These are phyloP conservation scores for Beaufortia kweichowensis DNA, from an alignment of 2,113 vertebrate species.

Conservation along the genomic window DNA sequence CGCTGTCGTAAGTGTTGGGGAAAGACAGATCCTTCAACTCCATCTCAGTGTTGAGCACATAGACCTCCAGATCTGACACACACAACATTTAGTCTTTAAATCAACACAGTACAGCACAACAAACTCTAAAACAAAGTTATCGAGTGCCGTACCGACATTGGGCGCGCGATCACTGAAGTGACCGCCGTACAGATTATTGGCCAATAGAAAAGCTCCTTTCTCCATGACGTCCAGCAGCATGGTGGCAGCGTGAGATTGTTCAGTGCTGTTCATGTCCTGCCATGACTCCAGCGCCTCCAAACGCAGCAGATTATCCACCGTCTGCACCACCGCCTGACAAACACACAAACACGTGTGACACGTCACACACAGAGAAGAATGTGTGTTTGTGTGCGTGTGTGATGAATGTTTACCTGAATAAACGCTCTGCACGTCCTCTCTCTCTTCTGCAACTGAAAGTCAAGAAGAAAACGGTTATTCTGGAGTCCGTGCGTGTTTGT, in stretches of 20 bases:
- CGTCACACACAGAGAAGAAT: background rate
- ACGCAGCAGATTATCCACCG: slow-evolving; percentile 85
- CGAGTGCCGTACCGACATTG: slow-evolving; percentile 82
- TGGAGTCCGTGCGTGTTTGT: background rate
- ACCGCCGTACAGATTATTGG: slow-evolving; percentile 88
- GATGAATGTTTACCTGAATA: slow-evolving; percentile 79
- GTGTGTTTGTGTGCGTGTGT: background rate
- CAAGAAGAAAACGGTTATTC: slow-evolving; percentile 25
- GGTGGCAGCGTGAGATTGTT: slow-evolving; percentile 89
- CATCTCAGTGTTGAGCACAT: slow-evolving; percentile 87
- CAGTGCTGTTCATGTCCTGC: slow-evolving; percentile 86
- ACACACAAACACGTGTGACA: background rate
- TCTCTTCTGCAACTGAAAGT: slow-evolving; percentile 86
- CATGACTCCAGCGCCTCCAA: slow-evolving; percentile 86
- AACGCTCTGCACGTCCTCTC: slow-evolving; percentile 89
- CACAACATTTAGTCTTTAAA: slow-evolving; percentile 3
- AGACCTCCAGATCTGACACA: slow-evolving; percentile 84
- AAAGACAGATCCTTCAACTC: slow-evolving; percentile 89
- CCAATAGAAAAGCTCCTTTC: slow-evolving; percentile 89
- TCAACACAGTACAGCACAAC: background rate
- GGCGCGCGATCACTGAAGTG: slow-evolving; percentile 84
- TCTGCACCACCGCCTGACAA: slow-evolving; percentile 85
- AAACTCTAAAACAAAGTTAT: background rate
- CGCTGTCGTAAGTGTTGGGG: slow-evolving; percentile 86
- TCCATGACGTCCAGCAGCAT: slow-evolving; percentile 89